Evolutionary conservation across 2,888 invertebrate genomes (phyloP), one percentile per base, ranked within the genome.

Genomic region (Leptothorax acervorum): DNA sequence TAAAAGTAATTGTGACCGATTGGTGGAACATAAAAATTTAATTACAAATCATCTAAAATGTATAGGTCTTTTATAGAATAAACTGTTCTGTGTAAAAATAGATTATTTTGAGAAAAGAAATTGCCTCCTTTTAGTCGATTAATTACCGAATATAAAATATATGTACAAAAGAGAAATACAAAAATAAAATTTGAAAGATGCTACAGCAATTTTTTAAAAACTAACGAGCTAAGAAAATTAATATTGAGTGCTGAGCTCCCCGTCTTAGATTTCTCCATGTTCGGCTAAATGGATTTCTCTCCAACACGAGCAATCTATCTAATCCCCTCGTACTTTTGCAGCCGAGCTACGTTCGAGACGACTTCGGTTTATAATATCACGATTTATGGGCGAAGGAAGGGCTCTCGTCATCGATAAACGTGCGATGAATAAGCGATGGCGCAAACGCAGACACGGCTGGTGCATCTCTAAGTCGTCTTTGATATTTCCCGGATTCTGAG

Each of bases 281-380:
- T 70, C 45, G 12, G 60, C 28, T 71, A 81, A 81, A 60, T 71
- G 60, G 71, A 81, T 81, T 70, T 62, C 71, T 71, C 39, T 71
- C 39, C 51, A 39, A 70, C 79, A 12, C 48, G 48, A 57, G 57
- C 57, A 68, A 62, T 62, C 57, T 23, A 71, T 8, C 71, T 79
- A 79, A 78, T 70, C 70, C 70, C 23, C 48, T 81, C 60, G 28
- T 65, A 39, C 66, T 78, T 78, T 71, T 60, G 55, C 45, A 45
- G 70, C 35, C 48, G 60, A 51, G 79, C 18, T 51, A 81, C 28
- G 70, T 71, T 71, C 35, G 71, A 81, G 79, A 81, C 51, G 48
- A 70, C 79, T 39, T 70, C 53, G 51, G 71, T 51, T 71, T 71
- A 81, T 81, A 81, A 81, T 81, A 81, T 81, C 79, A 71, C 79